Percentiles rank a stretch among this genome's conserved stretches.
Conservation (phyloP, 2,888 invertebrate species). For the Malacosoma neustria region DNA sequence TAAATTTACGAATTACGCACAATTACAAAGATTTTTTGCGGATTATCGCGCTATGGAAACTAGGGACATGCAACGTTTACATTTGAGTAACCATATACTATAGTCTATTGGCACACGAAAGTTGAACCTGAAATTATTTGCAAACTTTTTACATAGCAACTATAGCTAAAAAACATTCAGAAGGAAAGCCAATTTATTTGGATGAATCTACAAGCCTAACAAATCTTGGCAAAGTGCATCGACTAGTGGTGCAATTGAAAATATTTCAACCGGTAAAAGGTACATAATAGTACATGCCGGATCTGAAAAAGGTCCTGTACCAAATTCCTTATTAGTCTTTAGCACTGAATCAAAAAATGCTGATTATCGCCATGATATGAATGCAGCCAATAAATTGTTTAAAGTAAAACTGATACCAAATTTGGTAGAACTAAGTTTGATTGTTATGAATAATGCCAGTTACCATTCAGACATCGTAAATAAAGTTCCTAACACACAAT, state of each 20-base stretch:
- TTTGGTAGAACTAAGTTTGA: slow-evolving; percentile 9
- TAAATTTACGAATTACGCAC: slow-evolving; percentile 5
- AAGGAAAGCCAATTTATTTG: too few relatives aligned
- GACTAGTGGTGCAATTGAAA: slow-evolving; percentile 2
- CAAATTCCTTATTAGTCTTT: neutral
- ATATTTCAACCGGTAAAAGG: slow-evolving; percentile 6
- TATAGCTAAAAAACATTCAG: too few relatives aligned
- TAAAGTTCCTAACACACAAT: slow-evolving; percentile 10
- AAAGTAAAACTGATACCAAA: slow-evolving; percentile 11
- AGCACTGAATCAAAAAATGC: neutral
- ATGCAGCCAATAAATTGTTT: slow-evolving; percentile 8
- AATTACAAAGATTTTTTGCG: slow-evolving; percentile 6
- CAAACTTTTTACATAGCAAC: neutral
- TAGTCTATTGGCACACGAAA: too few relatives aligned
- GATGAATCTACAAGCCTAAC: neutral
- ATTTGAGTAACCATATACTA: slow-evolving; percentile 4
- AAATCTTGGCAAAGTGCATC: slow-evolving; percentile 5
- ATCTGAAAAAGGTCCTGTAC: neutral
- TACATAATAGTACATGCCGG: neutral
- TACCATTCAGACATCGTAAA: slow-evolving; percentile 10
- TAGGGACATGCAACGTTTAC: slow-evolving; percentile 5
- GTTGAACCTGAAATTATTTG: too few relatives aligned
- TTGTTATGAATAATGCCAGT: slow-evolving; percentile 12
- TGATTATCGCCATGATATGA: too few relatives aligned
- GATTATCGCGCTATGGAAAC: slow-evolving; percentile 6